These are phyloP conservation scores for Falco columbarius DNA, from an alignment of 2,797 vertebrate genomes.

Conservation along the genomic window DNA sequence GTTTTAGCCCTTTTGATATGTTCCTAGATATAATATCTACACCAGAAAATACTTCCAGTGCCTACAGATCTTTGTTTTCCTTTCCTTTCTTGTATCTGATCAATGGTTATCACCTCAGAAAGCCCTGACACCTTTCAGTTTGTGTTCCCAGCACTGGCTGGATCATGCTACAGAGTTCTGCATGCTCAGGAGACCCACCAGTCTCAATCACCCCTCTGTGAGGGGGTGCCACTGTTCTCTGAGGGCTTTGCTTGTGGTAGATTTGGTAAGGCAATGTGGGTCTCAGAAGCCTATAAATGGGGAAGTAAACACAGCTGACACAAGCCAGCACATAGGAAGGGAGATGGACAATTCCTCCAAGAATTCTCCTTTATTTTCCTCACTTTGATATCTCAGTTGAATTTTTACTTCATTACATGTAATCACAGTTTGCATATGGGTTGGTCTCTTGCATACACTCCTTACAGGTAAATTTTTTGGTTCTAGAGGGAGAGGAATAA, in stretches of 20 bases:
- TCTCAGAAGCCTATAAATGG: not conserved
- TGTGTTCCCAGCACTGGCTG: not conserved
- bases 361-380: not conserved
- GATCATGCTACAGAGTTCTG: not conserved
- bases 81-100: not conserved
- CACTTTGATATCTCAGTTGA: not conserved
- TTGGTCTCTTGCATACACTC: not conserved
- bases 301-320: not conserved
- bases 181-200: not conserved
- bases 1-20: not conserved
- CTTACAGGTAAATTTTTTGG: not conserved
- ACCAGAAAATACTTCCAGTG: not conserved
- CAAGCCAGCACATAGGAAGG: not conserved
- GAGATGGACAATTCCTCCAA: not conserved
- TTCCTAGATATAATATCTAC: not conserved
- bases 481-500: not conserved
- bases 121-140: not conserved
- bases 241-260: not conserved
- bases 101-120: not conserved
- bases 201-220: accelerated
- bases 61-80: not conserved
- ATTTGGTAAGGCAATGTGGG: not conserved
- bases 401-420: not conserved
- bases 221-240: not conserved
- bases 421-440: accelerated